Base-by-base conservation (phyloP, 1,140 invertebrate species). In the Drosophila pachea region DNA sequence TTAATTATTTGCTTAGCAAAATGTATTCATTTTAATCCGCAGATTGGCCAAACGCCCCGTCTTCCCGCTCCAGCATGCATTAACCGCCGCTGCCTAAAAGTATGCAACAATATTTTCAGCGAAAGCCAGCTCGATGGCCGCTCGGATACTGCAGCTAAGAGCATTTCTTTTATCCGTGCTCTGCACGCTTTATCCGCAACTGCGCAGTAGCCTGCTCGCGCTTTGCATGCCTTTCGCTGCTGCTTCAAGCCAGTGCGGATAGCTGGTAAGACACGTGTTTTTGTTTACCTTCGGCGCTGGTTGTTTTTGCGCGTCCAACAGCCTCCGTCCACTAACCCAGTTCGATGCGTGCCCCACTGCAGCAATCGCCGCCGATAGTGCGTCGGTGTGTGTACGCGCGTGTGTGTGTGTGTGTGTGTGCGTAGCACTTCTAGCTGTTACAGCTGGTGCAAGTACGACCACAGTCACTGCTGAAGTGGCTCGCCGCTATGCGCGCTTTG, bases 271-370 rank as follows among this genome's bases (percentile, higher is more conserved):
- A 78, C 81, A 84, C 81, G 81, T 84, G 81, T 84, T 86, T 84
- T 84, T 84, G 81, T 84, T 84, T 84, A 84, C 81, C 63, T 84
- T 86, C 70, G 59, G 67, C 67, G 66, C 77, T 84, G 12, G 74
- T 83, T 83, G 72, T 73, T 74, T 62, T 68, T 47, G 43, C 61
- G 42, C 68, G 70, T 64, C 78, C 53, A 45, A 59, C 60, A 61
- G 68, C 69, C 52, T 62, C 58, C 59, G 40, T 50, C 59, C 36
- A 38, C 69, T 76, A 86, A 81, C 81, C 82, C 70, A 86, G 76
- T 81, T 84, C 56, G 67, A 58, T 84, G 79, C 79, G 79, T 84
- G 59, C 29, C 40, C 1, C 22, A 59, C 40, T 59, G 59, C 62
- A 62, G 53, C 56, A 70, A 60, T 49, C 42, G 63, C 16, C 55